Percentiles rank a stretch among this genome's conserved stretches.
Conservation (phyloP, 92 coral and sea anemone genomes). For the Meandrina meandrites region DNA sequence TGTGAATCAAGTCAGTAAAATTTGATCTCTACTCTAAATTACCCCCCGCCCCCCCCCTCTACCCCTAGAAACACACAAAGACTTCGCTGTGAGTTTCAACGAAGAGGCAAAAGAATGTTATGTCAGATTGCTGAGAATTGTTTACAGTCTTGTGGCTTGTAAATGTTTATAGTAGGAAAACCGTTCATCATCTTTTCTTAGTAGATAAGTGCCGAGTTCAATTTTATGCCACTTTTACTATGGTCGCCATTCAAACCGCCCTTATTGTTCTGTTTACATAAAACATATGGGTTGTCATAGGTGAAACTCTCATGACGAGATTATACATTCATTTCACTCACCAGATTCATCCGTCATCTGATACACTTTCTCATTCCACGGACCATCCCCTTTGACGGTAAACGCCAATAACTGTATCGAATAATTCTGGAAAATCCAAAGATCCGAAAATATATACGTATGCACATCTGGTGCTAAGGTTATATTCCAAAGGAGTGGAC, state of each 20-base stretch:
- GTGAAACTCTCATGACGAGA: neutral
- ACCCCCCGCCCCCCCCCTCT: too few species aligned
- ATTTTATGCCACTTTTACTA: too few species aligned
- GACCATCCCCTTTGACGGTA: conserved; percentile 53
- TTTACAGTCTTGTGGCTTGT: neutral
- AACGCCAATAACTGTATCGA: conserved; percentile 48
- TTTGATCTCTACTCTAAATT: neutral
- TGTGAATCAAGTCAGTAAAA: neutral
- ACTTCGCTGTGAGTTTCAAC: neutral
- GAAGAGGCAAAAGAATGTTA: neutral
- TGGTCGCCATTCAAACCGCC: neutral
- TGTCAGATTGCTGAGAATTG: neutral
- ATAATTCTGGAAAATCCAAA: conserved; percentile 47
- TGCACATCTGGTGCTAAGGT: conserved; percentile 5
- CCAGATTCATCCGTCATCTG: conserved; percentile 67
- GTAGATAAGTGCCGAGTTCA: too few species aligned
- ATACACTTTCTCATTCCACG: neutral
- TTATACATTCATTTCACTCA: neutral
- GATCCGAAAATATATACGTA: neutral
- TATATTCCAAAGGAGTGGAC: conserved; percentile 20
- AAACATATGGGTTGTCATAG: neutral
- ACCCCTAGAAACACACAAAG: neutral
- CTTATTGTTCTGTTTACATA: neutral
- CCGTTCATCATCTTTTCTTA: too few species aligned
- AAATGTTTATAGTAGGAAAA: too few species aligned